Evolutionary conservation across 2,797 vertebrate species (phyloP), one percentile per base, ranked within the genome.

Genomic region (Pseudochromis fuscus): DNA sequence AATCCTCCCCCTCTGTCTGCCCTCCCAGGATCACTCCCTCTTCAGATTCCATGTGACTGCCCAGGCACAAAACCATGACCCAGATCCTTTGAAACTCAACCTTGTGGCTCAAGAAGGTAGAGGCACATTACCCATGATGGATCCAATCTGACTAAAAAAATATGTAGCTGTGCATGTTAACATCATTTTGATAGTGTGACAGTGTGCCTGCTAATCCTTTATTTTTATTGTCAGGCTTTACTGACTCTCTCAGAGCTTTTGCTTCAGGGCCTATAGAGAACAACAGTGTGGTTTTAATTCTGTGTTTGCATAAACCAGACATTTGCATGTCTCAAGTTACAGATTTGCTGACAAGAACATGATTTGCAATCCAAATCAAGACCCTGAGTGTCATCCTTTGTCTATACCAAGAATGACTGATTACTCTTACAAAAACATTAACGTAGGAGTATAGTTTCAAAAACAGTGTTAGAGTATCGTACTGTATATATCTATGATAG

Each of bases 281-380:
- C 44, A 49, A 64, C 49, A 57, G 21, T 40, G 55, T 38, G 69
- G 33, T 58, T 67, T 25, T 52, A 35, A 65, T 31, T 78, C 40
- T 44, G 66, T 66, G 21, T 90, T 91, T 89, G 75, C 81, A 81
- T 82, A 63, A 77, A 65, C 27, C 57, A 66, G 0, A 24, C 21
- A 74, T 90, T 92, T 92, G 77, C 85, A 91, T 90, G 66, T 69
- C 44, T 67, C 57, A 64, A 73, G 19, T 57, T 57, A 45, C 75
- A 75, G 56, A 73, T 70, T 80, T 83, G 75, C 75, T 85, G 77
- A 82, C 67, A 74, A 4, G n/a, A 48, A 75, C 44, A 38, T 72
- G 37, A 85, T 91, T 91, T 93, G 91, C 86, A 89, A 91, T 50
- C 53, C 88, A 92, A 92, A 92, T 88, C 49, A 81, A 75, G 72